Base-by-base conservation (phyloP, 2,888 invertebrate genomes). In the Flabesymbios commensalis region DNA sequence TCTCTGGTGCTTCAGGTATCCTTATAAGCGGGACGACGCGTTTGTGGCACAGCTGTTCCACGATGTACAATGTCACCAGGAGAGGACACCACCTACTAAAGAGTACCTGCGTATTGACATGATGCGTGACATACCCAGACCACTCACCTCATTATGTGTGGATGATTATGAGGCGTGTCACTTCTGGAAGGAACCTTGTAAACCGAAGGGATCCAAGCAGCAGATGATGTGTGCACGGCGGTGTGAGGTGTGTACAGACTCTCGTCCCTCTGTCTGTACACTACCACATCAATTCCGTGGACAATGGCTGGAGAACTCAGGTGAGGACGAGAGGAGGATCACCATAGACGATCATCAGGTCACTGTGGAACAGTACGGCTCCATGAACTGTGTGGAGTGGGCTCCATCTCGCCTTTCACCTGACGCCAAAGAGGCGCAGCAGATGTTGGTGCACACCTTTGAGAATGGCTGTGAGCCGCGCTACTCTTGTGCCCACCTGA, bases 401-500 rank as follows among this genome's bases (percentile, higher is more conserved):
- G n/a, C n/a, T n/a, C n/a, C n/a, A n/a, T n/a, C n/a, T n/a, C n/a
- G n/a, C n/a, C n/a, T n/a, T n/a, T n/a, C n/a, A n/a, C n/a, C n/a
- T n/a, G n/a, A n/a, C n/a, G n/a, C n/a, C n/a, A n/a, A n/a, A n/a
- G n/a, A n/a, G n/a, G n/a, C n/a, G n/a, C 60, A 65, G 47, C 47
- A 31, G 19, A 66, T 70, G 67, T 33, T 70, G n/a, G 68, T 70
- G 24, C 43, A 45, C 26, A 53, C 56, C 10, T 62, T 61, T 31
- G 54, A 60, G 17, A 64, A 69, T 29, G 70, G 70, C 7, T 70
- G 70, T 36, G 28, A 59, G 22, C 60, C 66, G 10, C 33, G 70
- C 7, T 70, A 67, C 56, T 52, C 56, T 5, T 70, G 70, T 41
- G 57, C 55, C 3, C 36, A 59, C 19, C 42, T 69, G 29, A 48